Evolutionary conservation across 2,888 invertebrate species (phyloP), one percentile per base, ranked within the genome.

Genomic region (Anticlea derivata): DNA sequence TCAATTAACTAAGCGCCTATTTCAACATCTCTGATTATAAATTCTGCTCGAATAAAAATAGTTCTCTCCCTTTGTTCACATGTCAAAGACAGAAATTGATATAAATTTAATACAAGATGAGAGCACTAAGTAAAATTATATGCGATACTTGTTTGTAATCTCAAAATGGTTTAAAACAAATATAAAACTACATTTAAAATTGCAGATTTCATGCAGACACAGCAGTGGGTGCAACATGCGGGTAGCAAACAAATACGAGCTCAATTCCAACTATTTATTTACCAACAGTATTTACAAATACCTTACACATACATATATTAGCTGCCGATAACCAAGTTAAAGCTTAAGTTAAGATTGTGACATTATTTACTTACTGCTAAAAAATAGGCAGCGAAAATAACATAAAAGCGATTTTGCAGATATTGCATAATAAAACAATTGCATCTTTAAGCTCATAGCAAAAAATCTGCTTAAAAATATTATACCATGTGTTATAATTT

Each of bases 201-300:
- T 34, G 35, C 37, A 4, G 12, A 47, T 26, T 40, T 46, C 70
- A 71, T 73, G 74, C 73, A 39, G 55, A 41, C 58, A 61, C 49
- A 60, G 56, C 60, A 44, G 52, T 49, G 58, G 61, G 69, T 74
- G 76, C 70, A 44, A 37, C 82, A 79, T 82, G 83, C 81, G 53
- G 66, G 66, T 68, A 69, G 69, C 78, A 81, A 78, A 82, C 78
- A 85, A 84, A 83, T 71, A 80, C 77, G 80, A 66, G 69, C 70
- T 71, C 63, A 63, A 64, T 78, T 75, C 61, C 61, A 75, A 73
- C 64, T 61, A 60, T 83, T 83, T 84, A 84, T 82, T 83, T 54
- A 41, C 7, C 54, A 59, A 58, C 57, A 55, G 54, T 62, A 68
- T 59, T 63, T 62, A 65, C 60, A 65, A 11, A 58, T 49, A 51